Evolutionary conservation across 30 jellyfish, hydroid and myxozoan genomes (phyloP).

Genomic region (Hydractinia symbiolongicarpus): DNA sequence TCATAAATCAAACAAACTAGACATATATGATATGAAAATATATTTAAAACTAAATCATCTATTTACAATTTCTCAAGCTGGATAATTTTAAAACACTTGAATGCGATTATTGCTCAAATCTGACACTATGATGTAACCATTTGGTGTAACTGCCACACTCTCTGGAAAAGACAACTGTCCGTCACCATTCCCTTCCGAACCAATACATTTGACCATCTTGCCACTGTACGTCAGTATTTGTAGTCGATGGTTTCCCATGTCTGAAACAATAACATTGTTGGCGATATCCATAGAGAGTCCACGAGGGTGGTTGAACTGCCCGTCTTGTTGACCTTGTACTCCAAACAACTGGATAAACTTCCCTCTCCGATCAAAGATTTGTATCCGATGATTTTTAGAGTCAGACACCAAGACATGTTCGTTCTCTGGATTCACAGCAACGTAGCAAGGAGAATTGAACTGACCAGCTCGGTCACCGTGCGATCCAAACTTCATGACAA

Average conservation of each 20-base stretch:
- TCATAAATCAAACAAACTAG: too few relatives aligned
- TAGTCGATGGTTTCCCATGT: slow-evolving; percentile 89
- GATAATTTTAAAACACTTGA: slow-evolving; percentile 52
- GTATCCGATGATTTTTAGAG: slow-evolving; percentile 91
- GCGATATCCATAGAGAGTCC: slow-evolving; percentile 98
- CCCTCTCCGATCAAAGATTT: slow-evolving; percentile 91
- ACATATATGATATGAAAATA: too few relatives aligned
- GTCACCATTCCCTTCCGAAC: slow-evolving; percentile 95
- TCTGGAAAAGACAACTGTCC: slow-evolving; percentile 96
- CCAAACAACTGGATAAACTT: slow-evolving; percentile 84
- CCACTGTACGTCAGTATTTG: slow-evolving; percentile 82
- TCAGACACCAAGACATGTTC: slow-evolving; percentile 86
- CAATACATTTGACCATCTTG: slow-evolving; percentile 68
- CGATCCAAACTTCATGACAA: slow-evolving; percentile 88
- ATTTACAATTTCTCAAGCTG: too few relatives aligned
- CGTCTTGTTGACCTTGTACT: slow-evolving; percentile 82
- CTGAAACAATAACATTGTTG: slow-evolving; percentile 84
- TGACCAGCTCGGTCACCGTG: slow-evolving; percentile 99
- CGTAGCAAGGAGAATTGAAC: slow-evolving; percentile 93
- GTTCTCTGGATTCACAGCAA: slow-evolving; percentile 81
- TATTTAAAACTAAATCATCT: too few relatives aligned
- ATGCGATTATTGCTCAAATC: slow-evolving; percentile 89
- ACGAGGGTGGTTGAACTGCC: slow-evolving; percentile 92
- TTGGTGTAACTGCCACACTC: slow-evolving; percentile 92
- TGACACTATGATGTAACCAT: slow-evolving; percentile 88